Conservation (phyloP, 2,888 invertebrate species). For the Eurois occulta region DNA sequence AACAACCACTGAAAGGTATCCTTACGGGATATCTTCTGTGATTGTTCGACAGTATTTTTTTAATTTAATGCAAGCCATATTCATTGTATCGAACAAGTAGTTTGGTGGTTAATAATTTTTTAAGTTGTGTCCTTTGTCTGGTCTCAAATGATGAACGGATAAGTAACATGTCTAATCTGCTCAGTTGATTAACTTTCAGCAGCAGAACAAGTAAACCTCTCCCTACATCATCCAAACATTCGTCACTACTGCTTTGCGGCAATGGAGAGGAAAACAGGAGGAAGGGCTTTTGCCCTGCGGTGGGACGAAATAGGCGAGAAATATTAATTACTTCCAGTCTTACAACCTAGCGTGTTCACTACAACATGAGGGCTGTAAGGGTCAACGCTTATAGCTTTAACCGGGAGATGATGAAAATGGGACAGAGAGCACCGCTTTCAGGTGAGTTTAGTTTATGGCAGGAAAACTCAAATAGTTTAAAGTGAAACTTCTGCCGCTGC, state of each 20-base stretch:
- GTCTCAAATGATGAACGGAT: background rate
- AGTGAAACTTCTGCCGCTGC: background rate
- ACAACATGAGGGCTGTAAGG: background rate
- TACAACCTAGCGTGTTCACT: background rate
- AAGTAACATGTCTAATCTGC: background rate
- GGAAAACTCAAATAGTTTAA: background rate
- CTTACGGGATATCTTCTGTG: no score
- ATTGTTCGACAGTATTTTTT: no score
- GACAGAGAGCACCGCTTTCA: background rate
- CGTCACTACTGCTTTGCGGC: background rate
- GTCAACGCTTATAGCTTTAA: background rate
- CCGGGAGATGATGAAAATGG: background rate
- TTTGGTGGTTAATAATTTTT: background rate
- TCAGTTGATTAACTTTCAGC: background rate
- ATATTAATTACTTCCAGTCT: background rate
- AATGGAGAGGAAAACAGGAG: background rate
- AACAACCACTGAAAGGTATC: no score
- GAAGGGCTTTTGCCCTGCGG: background rate
- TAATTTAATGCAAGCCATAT: background rate
- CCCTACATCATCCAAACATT: background rate
- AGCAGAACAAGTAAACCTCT: background rate
- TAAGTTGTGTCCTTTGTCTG: background rate
- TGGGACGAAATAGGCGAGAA: background rate
- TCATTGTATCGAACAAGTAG: background rate
- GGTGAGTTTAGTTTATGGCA: background rate